Evolutionary conservation across 2,113 vertebrate genomes (phyloP).

Genomic region (Boulengeromyrus knoepffleri): DNA sequence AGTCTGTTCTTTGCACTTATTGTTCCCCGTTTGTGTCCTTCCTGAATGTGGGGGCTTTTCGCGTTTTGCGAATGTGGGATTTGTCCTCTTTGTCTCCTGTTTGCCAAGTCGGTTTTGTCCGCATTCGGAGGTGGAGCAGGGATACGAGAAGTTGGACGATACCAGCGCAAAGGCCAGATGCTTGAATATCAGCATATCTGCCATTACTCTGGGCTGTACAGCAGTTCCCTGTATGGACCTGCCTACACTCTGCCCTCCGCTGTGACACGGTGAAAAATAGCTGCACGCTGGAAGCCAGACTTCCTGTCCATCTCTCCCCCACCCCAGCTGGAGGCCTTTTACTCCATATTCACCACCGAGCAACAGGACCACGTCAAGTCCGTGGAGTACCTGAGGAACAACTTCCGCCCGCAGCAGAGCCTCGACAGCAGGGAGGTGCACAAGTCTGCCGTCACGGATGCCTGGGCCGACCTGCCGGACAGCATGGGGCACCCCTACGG

Average conservation of each 20-base stretch:
- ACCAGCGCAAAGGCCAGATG: not conserved
- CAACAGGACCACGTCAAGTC: conserved; percentile 97
- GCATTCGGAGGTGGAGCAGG: not conserved
- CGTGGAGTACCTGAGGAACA: conserved; percentile 91
- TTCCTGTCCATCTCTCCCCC: not conserved
- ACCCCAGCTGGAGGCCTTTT: conserved; percentile 87
- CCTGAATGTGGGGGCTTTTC: not conserved
- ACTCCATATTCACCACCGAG: conserved; percentile 97
- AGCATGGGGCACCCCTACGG: conserved; percentile 71
- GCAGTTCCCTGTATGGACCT: not conserved
- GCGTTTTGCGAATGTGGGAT: not conserved
- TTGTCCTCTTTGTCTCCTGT: not conserved
- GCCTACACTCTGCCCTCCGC: not conserved
- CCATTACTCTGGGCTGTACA: not conserved
- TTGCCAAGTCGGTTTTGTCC: not conserved
- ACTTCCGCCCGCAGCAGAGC: conserved; percentile 82
- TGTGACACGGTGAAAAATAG: not conserved
- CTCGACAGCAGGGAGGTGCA: conserved; percentile 78
- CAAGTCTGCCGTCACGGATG: conserved; percentile 86
- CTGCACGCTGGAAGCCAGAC: not conserved
- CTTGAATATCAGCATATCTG: not conserved
- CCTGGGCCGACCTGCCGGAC: conserved; percentile 81
- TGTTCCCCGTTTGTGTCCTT: conserved; percentile 13
- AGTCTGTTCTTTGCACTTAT: not conserved
- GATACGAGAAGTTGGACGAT: not conserved